phyloP scores from a whole-genome alignment of 2,888 invertebrate species.

The Aquatica leii region DNA sequence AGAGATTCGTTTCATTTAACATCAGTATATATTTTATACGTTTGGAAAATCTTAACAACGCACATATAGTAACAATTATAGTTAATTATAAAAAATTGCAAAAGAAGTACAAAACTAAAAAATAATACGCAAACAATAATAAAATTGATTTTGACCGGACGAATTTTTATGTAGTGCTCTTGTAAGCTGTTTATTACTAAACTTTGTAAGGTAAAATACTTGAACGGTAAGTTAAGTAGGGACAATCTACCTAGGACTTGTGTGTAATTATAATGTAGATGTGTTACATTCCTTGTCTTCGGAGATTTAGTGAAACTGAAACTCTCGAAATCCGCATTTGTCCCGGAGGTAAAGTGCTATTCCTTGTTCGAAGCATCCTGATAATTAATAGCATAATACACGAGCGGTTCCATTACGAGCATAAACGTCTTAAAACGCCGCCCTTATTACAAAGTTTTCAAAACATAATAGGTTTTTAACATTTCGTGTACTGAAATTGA shows the following conservation, averaged over 20 bases:
- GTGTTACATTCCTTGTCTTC: conserved; percentile 30
- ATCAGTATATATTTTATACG: too few species aligned
- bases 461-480: conserved; percentile 51
- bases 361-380: conserved; percentile 53
- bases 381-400: conserved; percentile 55
- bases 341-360: conserved; percentile 51
- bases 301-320: conserved; percentile 35
- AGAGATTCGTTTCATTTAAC: too few species aligned
- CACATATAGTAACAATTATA: too few species aligned
- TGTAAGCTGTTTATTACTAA: too few species aligned
- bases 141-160: too few species aligned
- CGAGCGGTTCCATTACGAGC: conserved; percentile 47
- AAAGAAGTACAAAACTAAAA: too few species aligned
- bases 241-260: conserved; percentile 20
- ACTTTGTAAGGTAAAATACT: too few species aligned
- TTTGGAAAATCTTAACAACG: too few species aligned
- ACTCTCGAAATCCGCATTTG: conserved; percentile 37
- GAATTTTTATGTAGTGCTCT: too few species aligned
- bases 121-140: too few species aligned
- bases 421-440: conserved; percentile 47
- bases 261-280: conserved; percentile 35
- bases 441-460: conserved; percentile 46
- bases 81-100: too few species aligned
- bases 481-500: conserved; percentile 49
- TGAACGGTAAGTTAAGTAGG: neutral